Base-by-base conservation (phyloP, 2,797 vertebrate species). In the Heteromormyrus szaboi region DNA sequence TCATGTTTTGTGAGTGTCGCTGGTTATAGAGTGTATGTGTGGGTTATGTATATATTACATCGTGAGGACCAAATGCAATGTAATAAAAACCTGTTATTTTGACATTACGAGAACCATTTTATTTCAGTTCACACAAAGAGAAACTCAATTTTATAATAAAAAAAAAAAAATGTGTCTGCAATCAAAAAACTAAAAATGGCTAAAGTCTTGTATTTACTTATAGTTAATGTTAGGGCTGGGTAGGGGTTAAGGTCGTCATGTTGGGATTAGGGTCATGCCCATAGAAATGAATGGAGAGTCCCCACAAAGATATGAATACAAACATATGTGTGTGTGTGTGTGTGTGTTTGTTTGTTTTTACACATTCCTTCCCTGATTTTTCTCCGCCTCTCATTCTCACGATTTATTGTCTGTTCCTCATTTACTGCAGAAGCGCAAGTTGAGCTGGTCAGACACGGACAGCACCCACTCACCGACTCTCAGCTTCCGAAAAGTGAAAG, bases 401-500 rank as follows among this genome's bases (percentile, higher is more conserved):
- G 2, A 11, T 25, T 25, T 50, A 1, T 12, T 25, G 46, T 46
- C n/a, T 84, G 41, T 48, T 50, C 46, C 3, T 29, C 2, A 22
- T 46, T 53, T 87, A 7, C 89, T 92, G 3, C 91, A 96, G 96
- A 97, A 96, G 90, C 94, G 95, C 88, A 93, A 94, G 88, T 92
- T 96, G 44, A 96, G 95, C 92, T 97, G 96, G 95, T 95, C 96
- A 1, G 94, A 94, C 6, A 90, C 93, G 0, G 94, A 95, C 89
- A 93, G 94, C n/a, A 88, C 91, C 1, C 90, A 93, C 6, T 94
- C 94, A 56, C 94, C 93, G 0, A 81, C 91, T 25, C 90, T 92
- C 59, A 91, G 92, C 89, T 92, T 93, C 86, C 87, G 41, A 46
- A 89, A 91, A 90, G 48, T 88, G 48, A 37, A 84, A 50, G 89